Base-by-base conservation (phyloP, 2,888 invertebrate species). In the Deilephila elpenor region DNA sequence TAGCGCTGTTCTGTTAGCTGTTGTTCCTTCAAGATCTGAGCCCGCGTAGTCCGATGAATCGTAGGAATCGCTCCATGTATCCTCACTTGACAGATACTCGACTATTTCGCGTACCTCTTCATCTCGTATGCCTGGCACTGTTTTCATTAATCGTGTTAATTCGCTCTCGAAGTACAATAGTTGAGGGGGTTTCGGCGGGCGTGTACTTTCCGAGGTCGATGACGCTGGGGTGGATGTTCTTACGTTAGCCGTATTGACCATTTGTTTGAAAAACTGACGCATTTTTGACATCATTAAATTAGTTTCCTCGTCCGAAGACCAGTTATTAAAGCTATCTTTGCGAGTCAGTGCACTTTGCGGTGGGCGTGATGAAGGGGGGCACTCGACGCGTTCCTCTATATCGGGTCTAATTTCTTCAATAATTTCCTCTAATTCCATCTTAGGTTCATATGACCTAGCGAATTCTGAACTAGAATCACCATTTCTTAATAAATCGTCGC, bases 281-380 rank as follows among this genome's bases (percentile, higher is more conserved):
- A 98, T 98, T 93, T 98, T 98, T 59, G 97, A 97, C 98, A 98
- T 98, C 98, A 98, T 98, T 64, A 98, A 92, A 89, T 98, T 98
- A 3, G 98, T 98, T 92, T 98, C 98, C 87, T 98, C 98, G 85
- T 98, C 98, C 4, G 98, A 98, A 78, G 98, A 98, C 98, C 98
- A 98, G 86, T 98, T 98, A 88, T 98, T 98, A 92, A 98, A 98
- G 87, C 98, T 98, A 89, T 98, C 98, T 90, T 98, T 98, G 77
- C 98, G 95, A 59, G 97, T 96, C 44, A 98, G 91, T 19, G 96
- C 95, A 80, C 92, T 95, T 71, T 95, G 94, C 72, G 95, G 93
- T 76, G 93, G 91, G 74, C 89, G 88, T 17, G 96, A 95, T 59
- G 95, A 93, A 3, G 96, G 95, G 53, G 95, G 94, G 80, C 90